Conservation (phyloP, 2,797 vertebrate species). For the Setipinna tenuifilis region DNA sequence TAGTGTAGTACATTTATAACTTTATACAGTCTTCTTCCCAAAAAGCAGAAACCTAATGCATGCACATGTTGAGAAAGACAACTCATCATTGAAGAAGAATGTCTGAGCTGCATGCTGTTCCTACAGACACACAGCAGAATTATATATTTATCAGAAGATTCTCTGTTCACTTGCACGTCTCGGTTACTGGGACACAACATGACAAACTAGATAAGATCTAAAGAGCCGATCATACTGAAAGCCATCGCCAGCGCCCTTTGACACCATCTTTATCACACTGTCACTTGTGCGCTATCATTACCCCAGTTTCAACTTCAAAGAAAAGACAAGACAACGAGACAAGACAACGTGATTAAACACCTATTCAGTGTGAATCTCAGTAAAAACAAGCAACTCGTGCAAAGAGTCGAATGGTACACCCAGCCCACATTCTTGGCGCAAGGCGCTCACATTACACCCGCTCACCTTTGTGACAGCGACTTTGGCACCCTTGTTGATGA, state of each 20-base stretch:
- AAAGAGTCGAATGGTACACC: neutral
- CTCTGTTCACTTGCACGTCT: neutral
- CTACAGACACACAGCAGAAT: neutral
- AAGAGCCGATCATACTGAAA: neutral
- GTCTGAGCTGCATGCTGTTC: neutral
- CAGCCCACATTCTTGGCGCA: conserved; percentile 82
- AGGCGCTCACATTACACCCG: conserved; percentile 22
- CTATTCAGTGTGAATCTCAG: neutral
- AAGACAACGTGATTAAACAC: neutral
- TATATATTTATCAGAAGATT: neutral
- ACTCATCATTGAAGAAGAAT: neutral
- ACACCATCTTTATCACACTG: neutral
- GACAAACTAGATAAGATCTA: conserved; percentile 8
- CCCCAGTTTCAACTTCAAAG: neutral
- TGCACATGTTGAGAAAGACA: neutral
- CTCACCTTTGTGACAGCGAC: conserved; percentile 98
- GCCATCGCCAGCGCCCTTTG: neutral
- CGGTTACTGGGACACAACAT: neutral
- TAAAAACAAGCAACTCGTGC: neutral
- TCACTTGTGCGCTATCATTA: neutral
- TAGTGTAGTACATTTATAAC: neutral
- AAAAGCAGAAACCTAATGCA: neutral
- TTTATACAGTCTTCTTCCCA: neutral
- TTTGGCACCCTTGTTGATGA: conserved; percentile 98
- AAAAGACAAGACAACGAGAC: neutral